Conservation (phyloP, 2,888 invertebrate species). For the Theretra japonica region DNA sequence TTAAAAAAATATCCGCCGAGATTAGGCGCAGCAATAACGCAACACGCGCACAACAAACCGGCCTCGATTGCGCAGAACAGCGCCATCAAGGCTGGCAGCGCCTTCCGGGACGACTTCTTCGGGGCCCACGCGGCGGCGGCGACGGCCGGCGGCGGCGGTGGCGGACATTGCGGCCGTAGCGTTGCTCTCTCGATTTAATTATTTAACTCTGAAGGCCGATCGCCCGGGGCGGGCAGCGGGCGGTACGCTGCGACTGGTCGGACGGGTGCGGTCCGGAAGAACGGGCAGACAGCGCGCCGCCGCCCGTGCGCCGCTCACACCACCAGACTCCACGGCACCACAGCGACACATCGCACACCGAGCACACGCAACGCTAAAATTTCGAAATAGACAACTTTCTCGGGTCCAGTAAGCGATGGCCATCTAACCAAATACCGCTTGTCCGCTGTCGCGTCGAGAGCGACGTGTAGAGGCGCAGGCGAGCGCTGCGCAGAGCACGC, state of each 20-base stretch:
- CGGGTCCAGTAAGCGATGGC: constrained; percentile 72
- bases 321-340: constrained; percentile 81
- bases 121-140: constrained; percentile 58
- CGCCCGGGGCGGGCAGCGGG: constrained; percentile 81
- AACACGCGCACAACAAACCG: constrained; percentile 77
- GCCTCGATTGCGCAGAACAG: constrained; percentile 81
- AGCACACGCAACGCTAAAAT: constrained; percentile 78
- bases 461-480: constrained; percentile 54
- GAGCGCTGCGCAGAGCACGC: constrained; percentile 33
- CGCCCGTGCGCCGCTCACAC: constrained; percentile 68
- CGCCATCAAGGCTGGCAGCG: constrained; percentile 81
- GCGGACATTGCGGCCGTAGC: constrained; percentile 54
- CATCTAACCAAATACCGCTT: constrained; percentile 65
- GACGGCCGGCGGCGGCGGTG: constrained; percentile 44
- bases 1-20: constrained; percentile 68
- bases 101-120: constrained; percentile 81
- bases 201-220: constrained; percentile 83
- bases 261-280: constrained; percentile 82
- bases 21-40: constrained; percentile 73
- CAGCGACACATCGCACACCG: constrained; percentile 75
- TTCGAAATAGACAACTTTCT: constrained; percentile 82
- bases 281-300: constrained; percentile 83
- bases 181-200: constrained; percentile 79
- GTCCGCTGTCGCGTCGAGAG: constrained; percentile 54
- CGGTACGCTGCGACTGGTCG: constrained; percentile 81